These are phyloP conservation scores for Calonectris borealis DNA, from an alignment of 2,113 vertebrate species.

Conservation along the genomic window DNA sequence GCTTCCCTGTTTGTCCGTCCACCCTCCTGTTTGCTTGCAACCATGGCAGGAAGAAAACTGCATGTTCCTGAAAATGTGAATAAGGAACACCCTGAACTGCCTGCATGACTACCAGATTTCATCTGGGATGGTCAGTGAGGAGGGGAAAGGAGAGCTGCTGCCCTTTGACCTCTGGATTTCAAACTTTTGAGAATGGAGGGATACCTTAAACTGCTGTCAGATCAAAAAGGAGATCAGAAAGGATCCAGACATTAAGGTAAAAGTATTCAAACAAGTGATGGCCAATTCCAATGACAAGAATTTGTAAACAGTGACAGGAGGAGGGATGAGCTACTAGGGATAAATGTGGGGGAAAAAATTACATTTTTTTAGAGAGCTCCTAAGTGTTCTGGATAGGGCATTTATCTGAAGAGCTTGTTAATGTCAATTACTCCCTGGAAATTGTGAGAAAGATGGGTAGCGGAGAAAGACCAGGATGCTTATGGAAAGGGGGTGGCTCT, in stretches of 20 bases:
- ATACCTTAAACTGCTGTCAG: neutral
- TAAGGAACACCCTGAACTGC: neutral
- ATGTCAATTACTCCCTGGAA: neutral
- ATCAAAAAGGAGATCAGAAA: neutral
- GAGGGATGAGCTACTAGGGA: neutral
- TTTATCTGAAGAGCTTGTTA: neutral
- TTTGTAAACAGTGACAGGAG: neutral
- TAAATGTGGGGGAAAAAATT: neutral
- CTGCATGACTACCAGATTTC: neutral
- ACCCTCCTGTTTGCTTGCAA: neutral
- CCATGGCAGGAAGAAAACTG: neutral
- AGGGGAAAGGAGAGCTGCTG: neutral
- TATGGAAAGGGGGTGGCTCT: neutral
- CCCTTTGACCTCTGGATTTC: neutral
- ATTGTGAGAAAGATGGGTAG: neutral
- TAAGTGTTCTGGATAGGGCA: neutral
- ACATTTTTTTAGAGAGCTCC: neutral
- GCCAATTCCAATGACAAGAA: neutral
- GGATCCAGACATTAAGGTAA: neutral
- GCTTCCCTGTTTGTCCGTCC: neutral
- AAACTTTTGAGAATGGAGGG: neutral
- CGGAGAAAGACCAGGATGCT: neutral
- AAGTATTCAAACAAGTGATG: neutral
- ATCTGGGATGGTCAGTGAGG: neutral
- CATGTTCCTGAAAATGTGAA: neutral